A percentile compares a stretch with the other conserved stretches of the same genome.
phyloP scores from a whole-genome alignment of 1,140 invertebrate species.

The Lanistes nyassanus region DNA sequence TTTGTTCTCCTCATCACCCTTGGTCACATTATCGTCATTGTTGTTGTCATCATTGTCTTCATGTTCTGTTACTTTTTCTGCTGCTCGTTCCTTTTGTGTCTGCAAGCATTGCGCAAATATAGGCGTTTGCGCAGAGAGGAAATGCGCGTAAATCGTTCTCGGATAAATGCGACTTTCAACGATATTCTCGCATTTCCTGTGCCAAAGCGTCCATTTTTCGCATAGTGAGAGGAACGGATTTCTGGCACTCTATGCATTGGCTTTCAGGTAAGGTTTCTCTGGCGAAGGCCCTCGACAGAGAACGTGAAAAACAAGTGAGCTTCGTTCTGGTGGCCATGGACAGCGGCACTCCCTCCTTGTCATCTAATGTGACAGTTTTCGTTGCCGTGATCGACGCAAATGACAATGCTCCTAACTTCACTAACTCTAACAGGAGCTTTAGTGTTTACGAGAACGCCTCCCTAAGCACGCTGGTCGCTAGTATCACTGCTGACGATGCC shows the following conservation, averaged over 20 bases:
- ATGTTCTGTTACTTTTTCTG: too few relatives aligned
- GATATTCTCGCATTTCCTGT: too few relatives aligned
- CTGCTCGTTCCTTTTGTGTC: too few relatives aligned
- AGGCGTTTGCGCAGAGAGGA: too few relatives aligned
- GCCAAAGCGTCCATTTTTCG: too few relatives aligned
- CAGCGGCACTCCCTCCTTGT: conserved; percentile 32
- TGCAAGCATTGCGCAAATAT: too few relatives aligned
- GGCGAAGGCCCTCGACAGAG: conserved; percentile 42
- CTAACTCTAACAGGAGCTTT: conserved; percentile 20
- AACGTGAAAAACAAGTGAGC: conserved; percentile 24
- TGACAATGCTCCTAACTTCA: conserved; percentile 54
- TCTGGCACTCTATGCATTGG: background rate
- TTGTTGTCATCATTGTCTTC: too few relatives aligned
- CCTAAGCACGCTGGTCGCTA: conserved; percentile 77
- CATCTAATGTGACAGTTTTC: conserved; percentile 41
- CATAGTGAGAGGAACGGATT: too few relatives aligned
- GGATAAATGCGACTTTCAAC: background rate
- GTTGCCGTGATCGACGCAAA: conserved; percentile 53
- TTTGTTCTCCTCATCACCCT: too few relatives aligned
- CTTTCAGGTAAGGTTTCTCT: conserved; percentile 41
- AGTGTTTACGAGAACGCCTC: conserved; percentile 76
- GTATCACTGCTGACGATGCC: conserved; percentile 84
- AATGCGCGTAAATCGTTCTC: too few relatives aligned
- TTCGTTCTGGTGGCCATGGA: conserved; percentile 46
- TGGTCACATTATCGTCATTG: too few relatives aligned